These are phyloP conservation scores for Drosophila nr. fundita DNA, from an alignment of 2,888 invertebrate species.

Conservation along the genomic window DNA sequence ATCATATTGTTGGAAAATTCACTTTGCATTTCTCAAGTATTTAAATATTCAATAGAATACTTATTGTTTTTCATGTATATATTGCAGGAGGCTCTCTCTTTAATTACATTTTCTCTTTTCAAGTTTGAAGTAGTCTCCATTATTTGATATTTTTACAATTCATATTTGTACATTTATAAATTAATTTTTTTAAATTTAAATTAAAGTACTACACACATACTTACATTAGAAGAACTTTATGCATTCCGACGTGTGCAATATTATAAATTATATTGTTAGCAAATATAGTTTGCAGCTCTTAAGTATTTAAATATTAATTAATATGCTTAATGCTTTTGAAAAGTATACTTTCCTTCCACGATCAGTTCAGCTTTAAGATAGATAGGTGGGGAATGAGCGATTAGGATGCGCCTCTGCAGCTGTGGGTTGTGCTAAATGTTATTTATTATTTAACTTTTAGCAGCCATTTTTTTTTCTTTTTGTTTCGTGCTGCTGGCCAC, in stretches of 20 bases:
- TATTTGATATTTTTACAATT: no score
- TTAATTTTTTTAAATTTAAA: no score
- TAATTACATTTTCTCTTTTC: not conserved
- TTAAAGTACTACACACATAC: no score
- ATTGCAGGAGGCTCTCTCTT: not conserved
- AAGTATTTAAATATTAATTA: not conserved
- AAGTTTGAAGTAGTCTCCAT: no score
- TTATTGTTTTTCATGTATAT: not conserved
- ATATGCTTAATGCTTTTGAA: not conserved
- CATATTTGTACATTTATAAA: no score
- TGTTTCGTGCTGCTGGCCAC: slow-evolving; percentile 26
- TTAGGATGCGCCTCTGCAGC: slow-evolving; percentile 32
- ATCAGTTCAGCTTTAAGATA: slow-evolving; percentile 41
- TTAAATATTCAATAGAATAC: not conserved
- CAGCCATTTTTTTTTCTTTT: slow-evolving; percentile 49
- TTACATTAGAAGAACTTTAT: no score
- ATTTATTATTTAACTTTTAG: slow-evolving; percentile 75
- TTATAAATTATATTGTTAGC: no score
- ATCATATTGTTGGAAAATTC: not conserved
- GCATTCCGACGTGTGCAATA: no score
- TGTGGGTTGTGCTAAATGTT: slow-evolving; percentile 64
- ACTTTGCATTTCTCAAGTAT: not conserved
- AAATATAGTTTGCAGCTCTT: no score
- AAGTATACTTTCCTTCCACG: not conserved
- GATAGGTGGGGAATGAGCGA: slow-evolving; percentile 27